phyloP scores from a whole-genome alignment of 2,888 invertebrate species.

The Cryptocephalus moraei region DNA sequence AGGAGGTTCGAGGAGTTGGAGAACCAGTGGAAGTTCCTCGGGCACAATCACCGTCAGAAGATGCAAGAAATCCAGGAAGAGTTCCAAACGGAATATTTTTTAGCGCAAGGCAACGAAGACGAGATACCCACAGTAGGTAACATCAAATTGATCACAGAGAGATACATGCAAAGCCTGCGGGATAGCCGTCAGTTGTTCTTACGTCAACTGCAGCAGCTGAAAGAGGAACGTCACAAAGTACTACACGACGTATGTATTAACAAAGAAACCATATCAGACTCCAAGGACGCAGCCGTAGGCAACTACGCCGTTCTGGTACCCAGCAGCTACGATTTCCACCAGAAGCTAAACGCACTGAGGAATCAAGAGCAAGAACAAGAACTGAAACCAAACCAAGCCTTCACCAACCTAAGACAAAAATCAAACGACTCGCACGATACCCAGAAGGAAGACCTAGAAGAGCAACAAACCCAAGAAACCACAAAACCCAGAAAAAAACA shows the following conservation, averaged over 20 bases:
- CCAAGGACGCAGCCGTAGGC: constrained; percentile 24
- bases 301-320: constrained; percentile 22
- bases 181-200: constrained; percentile 22
- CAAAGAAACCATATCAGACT: constrained; percentile 9
- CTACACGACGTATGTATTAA: constrained; percentile 17
- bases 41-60: constrained; percentile 19
- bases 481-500: too few species aligned
- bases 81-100: constrained; percentile 19
- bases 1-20: constrained; percentile 23
- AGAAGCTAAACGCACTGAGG: neutral
- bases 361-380: constrained; percentile 1
- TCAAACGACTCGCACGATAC: too few species aligned
- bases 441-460: too few species aligned
- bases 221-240: constrained; percentile 19
- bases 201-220: constrained; percentile 18
- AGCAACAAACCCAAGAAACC: too few species aligned
- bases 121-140: constrained; percentile 16
- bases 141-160: constrained; percentile 20
- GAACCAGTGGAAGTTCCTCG: constrained; percentile 16
- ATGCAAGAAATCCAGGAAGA: constrained; percentile 22
- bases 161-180: constrained; percentile 20
- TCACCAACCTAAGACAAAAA: too few species aligned
- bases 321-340: constrained; percentile 16
- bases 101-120: constrained; percentile 19
- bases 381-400: too few species aligned